These are phyloP conservation scores for Orchestes rusci DNA, from an alignment of 2,888 invertebrate genomes.

Conservation along the genomic window DNA sequence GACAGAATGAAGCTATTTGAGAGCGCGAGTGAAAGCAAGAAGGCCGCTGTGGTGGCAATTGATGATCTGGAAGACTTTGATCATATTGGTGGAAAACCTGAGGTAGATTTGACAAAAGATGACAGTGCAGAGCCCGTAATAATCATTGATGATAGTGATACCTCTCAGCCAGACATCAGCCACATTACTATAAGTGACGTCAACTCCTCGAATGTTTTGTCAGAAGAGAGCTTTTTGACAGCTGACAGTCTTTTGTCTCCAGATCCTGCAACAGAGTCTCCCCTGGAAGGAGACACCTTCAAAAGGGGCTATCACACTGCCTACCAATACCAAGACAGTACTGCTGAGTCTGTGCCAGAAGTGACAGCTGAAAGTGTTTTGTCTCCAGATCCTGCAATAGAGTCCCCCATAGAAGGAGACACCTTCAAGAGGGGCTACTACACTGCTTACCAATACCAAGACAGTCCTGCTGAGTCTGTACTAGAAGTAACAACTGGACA, in stretches of 20 bases:
- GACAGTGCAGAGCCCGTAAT: too few relatives aligned
- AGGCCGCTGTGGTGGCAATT: slow-evolving; percentile 21
- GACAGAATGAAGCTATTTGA: slow-evolving; percentile 43
- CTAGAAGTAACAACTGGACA: slow-evolving; percentile 4
- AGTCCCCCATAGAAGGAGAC: neutral
- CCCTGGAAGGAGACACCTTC: slow-evolving; percentile 3
- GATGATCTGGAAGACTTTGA: slow-evolving; percentile 27
- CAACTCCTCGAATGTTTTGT: too few relatives aligned
- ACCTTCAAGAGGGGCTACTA: too few relatives aligned
- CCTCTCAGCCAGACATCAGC: slow-evolving; percentile 6
- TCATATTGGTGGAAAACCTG: slow-evolving; percentile 21
- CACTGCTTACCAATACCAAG: slow-evolving; percentile 10
- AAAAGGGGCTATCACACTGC: slow-evolving; percentile 1
- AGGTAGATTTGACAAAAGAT: slow-evolving; percentile 3
- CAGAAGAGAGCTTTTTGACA: slow-evolving; percentile 13
- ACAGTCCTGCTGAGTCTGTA: too few relatives aligned
- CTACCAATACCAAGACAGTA: neutral
- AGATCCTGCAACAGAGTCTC: slow-evolving; percentile 2
- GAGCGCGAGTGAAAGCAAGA: slow-evolving; percentile 25
- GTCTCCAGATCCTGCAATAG: neutral
- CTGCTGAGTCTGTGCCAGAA: too few relatives aligned
- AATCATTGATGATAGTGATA: too few relatives aligned
- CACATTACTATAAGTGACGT: slow-evolving; percentile 14
- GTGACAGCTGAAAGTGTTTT: neutral
- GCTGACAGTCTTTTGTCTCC: slow-evolving; percentile 4